phyloP scores from a whole-genome alignment of 2,888 invertebrate species.

The Sminthurides aquaticus region DNA sequence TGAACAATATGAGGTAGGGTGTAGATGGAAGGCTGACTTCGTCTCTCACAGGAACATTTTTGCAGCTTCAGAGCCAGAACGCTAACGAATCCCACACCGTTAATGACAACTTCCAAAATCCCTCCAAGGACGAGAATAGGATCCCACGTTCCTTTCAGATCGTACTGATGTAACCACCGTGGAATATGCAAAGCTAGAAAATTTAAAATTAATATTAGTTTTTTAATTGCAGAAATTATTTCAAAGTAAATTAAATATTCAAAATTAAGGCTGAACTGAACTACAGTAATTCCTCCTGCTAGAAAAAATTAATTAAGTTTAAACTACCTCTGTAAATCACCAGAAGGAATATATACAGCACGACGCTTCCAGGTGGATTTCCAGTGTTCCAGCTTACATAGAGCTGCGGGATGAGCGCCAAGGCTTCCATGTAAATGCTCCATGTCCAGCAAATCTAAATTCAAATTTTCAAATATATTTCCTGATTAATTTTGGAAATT shows the following conservation, averaged over 20 bases:
- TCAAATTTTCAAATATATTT: slow-evolving; percentile 1
- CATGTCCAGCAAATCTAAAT: slow-evolving; percentile 29
- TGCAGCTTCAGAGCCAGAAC: slow-evolving; percentile 6
- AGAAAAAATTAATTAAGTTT: not conserved
- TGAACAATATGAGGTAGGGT: slow-evolving; percentile 6
- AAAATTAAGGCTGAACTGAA: not conserved
- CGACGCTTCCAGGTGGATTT: slow-evolving; percentile 11
- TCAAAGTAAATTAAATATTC: too few relatives aligned
- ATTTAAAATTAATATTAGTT: too few relatives aligned
- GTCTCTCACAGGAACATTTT: not conserved
- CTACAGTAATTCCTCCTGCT: not conserved
- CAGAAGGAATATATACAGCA: slow-evolving; percentile 22
- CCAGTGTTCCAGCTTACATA: slow-evolving; percentile 26
- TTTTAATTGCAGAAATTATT: too few relatives aligned
- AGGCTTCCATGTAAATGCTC: slow-evolving; percentile 34
- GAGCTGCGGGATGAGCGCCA: slow-evolving; percentile 30
- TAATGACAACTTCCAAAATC: slow-evolving; percentile 23
- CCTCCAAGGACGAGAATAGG: slow-evolving; percentile 22
- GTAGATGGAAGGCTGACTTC: slow-evolving; percentile 3
- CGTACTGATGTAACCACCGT: slow-evolving; percentile 7
- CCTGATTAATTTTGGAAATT: too few relatives aligned
- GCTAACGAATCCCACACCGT: slow-evolving; percentile 18
- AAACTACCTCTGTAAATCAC: slow-evolving; percentile 25
- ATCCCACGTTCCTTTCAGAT: slow-evolving; percentile 21
- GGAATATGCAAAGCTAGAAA: not conserved